Base-by-base conservation (phyloP, 2,888 invertebrate genomes). In the Hylaea fasciaria region DNA sequence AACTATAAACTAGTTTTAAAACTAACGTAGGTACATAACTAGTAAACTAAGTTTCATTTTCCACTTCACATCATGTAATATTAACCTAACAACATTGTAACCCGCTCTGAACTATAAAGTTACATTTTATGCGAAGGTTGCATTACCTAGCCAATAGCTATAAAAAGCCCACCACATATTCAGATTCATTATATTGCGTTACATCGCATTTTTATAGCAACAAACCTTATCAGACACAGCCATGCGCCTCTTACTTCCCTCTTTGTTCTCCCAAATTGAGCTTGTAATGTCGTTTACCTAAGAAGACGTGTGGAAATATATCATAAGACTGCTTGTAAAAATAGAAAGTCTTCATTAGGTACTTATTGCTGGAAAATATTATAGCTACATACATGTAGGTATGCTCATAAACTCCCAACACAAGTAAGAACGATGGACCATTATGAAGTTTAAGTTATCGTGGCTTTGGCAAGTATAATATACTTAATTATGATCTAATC, bases 251-350 rank as follows among this genome's bases (percentile, higher is more conserved):
- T 45, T 45, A 45, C 50, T 32, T 29, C 45, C 22, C 22, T 39
- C 45, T 57, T 50, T 50, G 45, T 50, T 57, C 50, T 39, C 48
- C 41, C 43, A 56, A 48, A 56, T 56, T 56, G 55, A 54, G 54
- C 54, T 47, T 47, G 54, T 54, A 54, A 47, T 29, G n/a, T 46
- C 46, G 41, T 54, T n/a, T 41, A 39, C 46, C 39, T 0, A 32
- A 48, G 41, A 48, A 54, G 47, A 44, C 44, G 44, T 44, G 43
- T 13, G 43, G 51, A 51, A 35, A 35, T 16, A 8, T 13, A 37
- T 37, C 12, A 2, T 16, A 14, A 17, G 35, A 40, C 22, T 13
- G n/a, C 11, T 39, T 39, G n/a, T 10, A 39, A 39, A n/a, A n/a
- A n/a, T n/a, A n/a, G n/a, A n/a, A n/a, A n/a, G n/a, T n/a, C n/a